Base-by-base conservation (phyloP, 2,797 vertebrate genomes). In the Erethizon dorsatum region DNA sequence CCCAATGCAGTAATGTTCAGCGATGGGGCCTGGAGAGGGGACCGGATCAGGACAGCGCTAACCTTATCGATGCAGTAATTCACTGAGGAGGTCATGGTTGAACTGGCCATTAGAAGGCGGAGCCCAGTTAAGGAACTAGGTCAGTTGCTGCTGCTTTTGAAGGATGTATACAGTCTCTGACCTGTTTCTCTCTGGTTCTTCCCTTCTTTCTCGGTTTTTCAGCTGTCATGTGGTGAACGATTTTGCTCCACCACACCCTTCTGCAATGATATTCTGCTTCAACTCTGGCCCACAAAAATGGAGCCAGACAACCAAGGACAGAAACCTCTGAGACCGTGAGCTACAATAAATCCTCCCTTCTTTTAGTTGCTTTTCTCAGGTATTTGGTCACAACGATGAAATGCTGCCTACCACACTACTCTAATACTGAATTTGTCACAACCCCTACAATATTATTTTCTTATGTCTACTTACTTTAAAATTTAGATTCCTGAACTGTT, bases 381-480 rank as follows among this genome's bases (percentile, higher is more conserved):
- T 28, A 50, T 77, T 31, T 28, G 28, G 14, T 50, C 26, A 31
- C 6, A 31, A 26, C 45, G 11, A 28, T 7, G 13, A 50, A 31
- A 77, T 17, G 26, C 13, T 77, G 45, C 28, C 26, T 50, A 50
- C 17, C 26, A 77, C 6, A 28, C 73, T 31, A 7, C 73, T 31
- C 28, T 79, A 94, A 91, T 59, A 65, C 1, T 9, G 1, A 85
- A 41, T 93, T 63, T 96, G 41, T 57, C 22, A 92, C 18, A 85
- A 88, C n/a, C 83, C 11, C 20, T 10, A 54, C 90, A 95, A 47
- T 94, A 85, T 14, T 77, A 45, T 69, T 84, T 83, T 79, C 31
- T 5, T 87, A 41, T 37, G 22, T 59, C 71, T 50, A 26, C 79
- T 90, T 84, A 67, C 80, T 80, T 80, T 67, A 79, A 94, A 84